A percentile compares a stretch with the other conserved stretches of the same genome.
Evolutionary conservation across 2,113 vertebrate species (phyloP).

Genomic region (Aramus guarauna): DNA sequence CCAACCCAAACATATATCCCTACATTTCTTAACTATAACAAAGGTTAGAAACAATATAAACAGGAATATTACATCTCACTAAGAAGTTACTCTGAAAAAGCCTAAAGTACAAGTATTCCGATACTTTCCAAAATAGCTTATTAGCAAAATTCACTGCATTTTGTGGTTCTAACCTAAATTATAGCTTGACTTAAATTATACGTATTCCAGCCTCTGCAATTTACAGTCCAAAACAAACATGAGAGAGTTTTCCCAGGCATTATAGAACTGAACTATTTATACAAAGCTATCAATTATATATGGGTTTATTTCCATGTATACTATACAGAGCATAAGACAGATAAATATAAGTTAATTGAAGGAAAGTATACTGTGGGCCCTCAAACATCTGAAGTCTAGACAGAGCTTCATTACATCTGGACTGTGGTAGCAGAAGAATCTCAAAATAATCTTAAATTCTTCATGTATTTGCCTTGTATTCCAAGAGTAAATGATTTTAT

Average conservation of each 20-base stretch:
- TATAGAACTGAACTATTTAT: background rate
- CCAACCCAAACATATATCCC: background rate
- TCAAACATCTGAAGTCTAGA: background rate
- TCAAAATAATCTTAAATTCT: background rate
- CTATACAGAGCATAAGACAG: background rate
- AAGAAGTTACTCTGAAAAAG: background rate
- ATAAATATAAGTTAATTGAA: background rate
- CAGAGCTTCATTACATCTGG: background rate
- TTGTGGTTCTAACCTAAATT: conserved; percentile 43
- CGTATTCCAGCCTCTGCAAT: background rate
- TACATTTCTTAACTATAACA: background rate
- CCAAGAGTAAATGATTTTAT: background rate
- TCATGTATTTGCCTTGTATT: background rate
- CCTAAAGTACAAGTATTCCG: background rate
- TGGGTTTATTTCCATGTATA: background rate
- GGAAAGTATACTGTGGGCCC: background rate
- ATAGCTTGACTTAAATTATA: conserved; percentile 7
- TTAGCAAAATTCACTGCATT: background rate
- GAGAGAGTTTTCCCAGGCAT: background rate
- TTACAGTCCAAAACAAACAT: background rate
- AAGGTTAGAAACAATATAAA: background rate
- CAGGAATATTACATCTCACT: background rate
- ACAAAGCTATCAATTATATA: background rate
- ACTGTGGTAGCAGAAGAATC: background rate
- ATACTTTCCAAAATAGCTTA: background rate